Conservation (phyloP, 2,113 vertebrate species). For the Artemisiospiza belli region DNA sequence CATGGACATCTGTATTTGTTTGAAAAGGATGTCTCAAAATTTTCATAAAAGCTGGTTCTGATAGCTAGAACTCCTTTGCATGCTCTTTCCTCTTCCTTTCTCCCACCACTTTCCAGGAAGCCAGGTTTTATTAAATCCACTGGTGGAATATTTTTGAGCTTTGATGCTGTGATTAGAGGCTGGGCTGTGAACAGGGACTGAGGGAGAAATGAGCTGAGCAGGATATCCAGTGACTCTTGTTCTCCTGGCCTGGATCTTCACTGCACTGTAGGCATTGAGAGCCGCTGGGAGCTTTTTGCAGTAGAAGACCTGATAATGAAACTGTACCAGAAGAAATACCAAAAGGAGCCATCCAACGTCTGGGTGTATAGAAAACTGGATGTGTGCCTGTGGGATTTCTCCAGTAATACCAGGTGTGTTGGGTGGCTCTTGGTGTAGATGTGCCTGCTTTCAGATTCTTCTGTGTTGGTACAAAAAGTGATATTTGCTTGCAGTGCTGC, state of each 20-base stretch:
- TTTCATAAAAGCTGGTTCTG: background rate
- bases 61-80: background rate
- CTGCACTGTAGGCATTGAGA: slow-evolving; percentile 54
- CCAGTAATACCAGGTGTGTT: slow-evolving; percentile 76
- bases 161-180: background rate
- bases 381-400: slow-evolving; percentile 79
- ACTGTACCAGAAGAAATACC: slow-evolving; percentile 71
- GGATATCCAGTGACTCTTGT: background rate
- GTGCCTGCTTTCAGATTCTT: background rate
- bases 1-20: background rate
- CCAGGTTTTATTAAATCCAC: background rate
- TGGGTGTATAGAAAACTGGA: slow-evolving; percentile 73
- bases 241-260: slow-evolving; percentile 6
- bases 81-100: background rate
- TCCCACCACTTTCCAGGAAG: background rate
- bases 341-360: slow-evolving; percentile 73
- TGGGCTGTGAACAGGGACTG: background rate
- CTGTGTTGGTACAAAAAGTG: background rate
- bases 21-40: background rate
- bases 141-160: background rate
- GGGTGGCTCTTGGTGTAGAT: background rate
- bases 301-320: slow-evolving; percentile 74
- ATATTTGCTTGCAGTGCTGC: background rate
- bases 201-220: background rate
- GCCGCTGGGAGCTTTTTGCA: slow-evolving; percentile 55